phyloP scores from a whole-genome alignment of 1,140 invertebrate species.

The Drosophila takahashii region DNA sequence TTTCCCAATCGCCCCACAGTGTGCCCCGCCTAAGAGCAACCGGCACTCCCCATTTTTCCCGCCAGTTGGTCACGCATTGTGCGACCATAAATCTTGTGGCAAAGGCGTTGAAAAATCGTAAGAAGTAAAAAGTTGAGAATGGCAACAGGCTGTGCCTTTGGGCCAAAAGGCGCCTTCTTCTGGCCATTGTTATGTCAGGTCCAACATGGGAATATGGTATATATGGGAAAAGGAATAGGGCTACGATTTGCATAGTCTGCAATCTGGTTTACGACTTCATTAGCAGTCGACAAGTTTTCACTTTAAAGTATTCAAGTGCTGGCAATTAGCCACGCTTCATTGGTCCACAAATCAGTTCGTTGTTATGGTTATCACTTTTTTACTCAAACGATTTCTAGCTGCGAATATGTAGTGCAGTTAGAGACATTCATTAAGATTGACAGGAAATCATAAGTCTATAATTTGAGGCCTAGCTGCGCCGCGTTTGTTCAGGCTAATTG shows the following conservation, averaged over 20 bases:
- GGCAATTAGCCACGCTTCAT: constrained; percentile 77
- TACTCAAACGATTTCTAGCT: constrained; percentile 5
- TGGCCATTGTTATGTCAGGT: constrained; percentile 53
- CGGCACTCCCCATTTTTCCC: constrained; percentile 42
- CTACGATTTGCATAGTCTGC: constrained; percentile 24
- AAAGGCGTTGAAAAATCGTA: constrained; percentile 76
- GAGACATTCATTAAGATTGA: constrained; percentile 70
- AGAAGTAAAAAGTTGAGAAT: constrained; percentile 42
- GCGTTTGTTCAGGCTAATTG: constrained; percentile 62
- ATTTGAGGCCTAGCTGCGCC: constrained; percentile 57
- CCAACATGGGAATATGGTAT: constrained; percentile 4
- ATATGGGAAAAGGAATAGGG: neutral
- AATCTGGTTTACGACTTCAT: constrained; percentile 68
- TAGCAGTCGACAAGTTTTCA: constrained; percentile 71
- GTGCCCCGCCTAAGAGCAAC: constrained; percentile 1
- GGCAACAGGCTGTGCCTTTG: constrained; percentile 42
- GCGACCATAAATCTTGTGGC: constrained; percentile 64
- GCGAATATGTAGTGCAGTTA: constrained; percentile 36
- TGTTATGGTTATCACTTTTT: constrained; percentile 40
- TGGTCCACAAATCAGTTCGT: constrained; percentile 66
- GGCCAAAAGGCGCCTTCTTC: constrained; percentile 44
- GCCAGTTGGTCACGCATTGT: constrained; percentile 73
- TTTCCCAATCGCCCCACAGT: constrained; percentile 35
- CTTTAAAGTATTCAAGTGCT: constrained; percentile 42
- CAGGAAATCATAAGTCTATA: constrained; percentile 78